Evolutionary conservation across 2,888 invertebrate genomes (phyloP), one percentile per base, ranked within the genome.

Genomic region (Tachina grossa): DNA sequence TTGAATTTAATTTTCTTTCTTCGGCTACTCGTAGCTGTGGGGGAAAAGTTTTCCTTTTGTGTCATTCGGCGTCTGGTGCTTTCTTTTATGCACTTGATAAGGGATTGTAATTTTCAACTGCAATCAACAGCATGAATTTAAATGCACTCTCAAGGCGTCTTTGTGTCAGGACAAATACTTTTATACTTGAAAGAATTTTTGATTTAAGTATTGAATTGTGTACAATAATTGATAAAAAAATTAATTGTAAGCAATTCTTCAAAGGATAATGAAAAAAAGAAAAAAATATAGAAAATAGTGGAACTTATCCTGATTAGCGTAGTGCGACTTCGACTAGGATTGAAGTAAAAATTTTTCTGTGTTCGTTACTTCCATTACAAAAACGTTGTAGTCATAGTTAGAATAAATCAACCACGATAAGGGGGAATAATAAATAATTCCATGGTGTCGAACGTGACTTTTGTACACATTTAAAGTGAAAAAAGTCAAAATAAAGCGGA

Each of bases 111-210:
- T 79, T 79, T 79, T 63, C 53, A 63, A 55, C 79, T 63, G 55
- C 79, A 79, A 47, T 71, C 79, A 79, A 63, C 63, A 71, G 79
- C 16, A 63, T 71, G 55, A 55, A 55, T 55, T 76, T 22, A 14
- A 31, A 65, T 63, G 43, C 11, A 53, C n/a, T 43, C 45, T 43
- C 45, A 49, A 74, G 19, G 39, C 10, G 13, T 49, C 47, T 45
- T 45, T 59, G 47, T 57, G 19, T 71, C 1, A 43, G 43, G 19
- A 14, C 9, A 19, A 63, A 63, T 63, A 63, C 19, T 13, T 16
- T 63, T 63, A 43, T 13, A 39, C 39, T n/a, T 39, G 5, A 43
- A 10, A 13, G 6, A 16, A 63, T 63, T 43, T 43, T 43, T 1
- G 6, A 19, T 61, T 61, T 43, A 31, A 13, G 9, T 31, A 13